Base-by-base conservation (phyloP, 2,113 vertebrate genomes). In the Hiodon tergisus region DNA sequence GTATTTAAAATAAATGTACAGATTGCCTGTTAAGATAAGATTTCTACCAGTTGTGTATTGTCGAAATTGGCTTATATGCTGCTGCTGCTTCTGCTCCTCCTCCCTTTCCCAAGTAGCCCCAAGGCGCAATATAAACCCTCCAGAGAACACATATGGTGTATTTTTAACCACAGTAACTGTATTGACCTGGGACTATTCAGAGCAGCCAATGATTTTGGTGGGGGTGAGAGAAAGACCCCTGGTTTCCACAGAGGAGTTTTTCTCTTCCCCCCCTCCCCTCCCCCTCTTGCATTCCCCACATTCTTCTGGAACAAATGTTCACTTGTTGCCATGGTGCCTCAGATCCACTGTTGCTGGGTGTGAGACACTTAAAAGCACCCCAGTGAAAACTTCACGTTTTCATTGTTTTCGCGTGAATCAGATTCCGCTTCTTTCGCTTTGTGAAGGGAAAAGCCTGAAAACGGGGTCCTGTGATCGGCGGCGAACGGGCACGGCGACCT, bases 251-350 rank as follows among this genome's bases (percentile, higher is more conserved):
- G 81, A 82, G 83, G 80, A 77, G 65, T 76, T 87, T 81, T 87
- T 82, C 31, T 83, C 78, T 81, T 73, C 72, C 72, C 69, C 78
- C 83, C 78, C 85, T 86, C 86, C 83, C 73, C 74, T 84, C 79
- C 71, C 84, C 78, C 67, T 79, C 79, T 9, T 76, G 71, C 91
- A 93, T 93, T 88, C 85, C 80, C 85, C 1, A 14, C 87, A 87
- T 91, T 91, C 91, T 85, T 87, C 80, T 78, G 69, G 87, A 91
- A 91, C 90, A 93, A 93, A 92, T 84, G 85, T 87, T 89, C 86
- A 84, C 84, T 90, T 91, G 90, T 92, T 92, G 88, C 90, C 90
- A 89, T 89, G 89, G 89, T 86, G 85, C 82, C 87, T 79, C 83
- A 84, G 84, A 90, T 85, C 87, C 83, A 87, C 88, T 86, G 85